Evolutionary conservation across 2,113 vertebrate species (phyloP).

Genomic region (Castor canadensis): DNA sequence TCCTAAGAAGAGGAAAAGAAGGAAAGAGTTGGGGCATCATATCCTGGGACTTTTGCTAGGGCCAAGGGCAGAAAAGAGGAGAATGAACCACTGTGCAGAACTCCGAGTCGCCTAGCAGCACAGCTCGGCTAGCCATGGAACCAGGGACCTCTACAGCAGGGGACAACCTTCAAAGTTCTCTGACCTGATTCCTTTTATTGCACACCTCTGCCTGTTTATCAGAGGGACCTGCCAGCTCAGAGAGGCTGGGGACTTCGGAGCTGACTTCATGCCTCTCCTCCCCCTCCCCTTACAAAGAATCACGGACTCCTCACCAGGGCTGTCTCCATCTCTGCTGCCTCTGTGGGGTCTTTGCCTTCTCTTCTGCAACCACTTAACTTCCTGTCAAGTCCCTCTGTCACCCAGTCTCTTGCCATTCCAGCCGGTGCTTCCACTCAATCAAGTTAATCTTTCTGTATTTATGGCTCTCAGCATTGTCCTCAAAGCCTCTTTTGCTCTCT

Average conservation of each 20-base stretch:
- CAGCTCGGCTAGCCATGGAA: background rate
- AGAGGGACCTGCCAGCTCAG: background rate
- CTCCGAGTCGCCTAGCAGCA: background rate
- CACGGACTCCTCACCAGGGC: background rate
- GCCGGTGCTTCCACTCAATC: background rate
- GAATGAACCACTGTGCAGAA: background rate
- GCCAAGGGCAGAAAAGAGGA: background rate
- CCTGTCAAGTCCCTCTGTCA: background rate
- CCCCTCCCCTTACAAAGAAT: too few relatives aligned
- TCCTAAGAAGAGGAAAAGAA: conserved; percentile 3
- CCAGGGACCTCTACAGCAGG: background rate
- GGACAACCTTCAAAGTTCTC: background rate
- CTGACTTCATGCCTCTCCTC: background rate
- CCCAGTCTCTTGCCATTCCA: background rate
- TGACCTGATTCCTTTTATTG: background rate
- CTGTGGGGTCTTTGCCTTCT: too few relatives aligned
- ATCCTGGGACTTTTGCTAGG: background rate
- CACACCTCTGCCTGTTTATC: background rate
- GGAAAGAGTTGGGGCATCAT: background rate
- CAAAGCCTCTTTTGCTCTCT: background rate
- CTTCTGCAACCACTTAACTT: background rate
- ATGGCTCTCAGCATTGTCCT: fast-evolving
- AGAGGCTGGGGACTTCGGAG: background rate
- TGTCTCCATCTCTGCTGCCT: too few relatives aligned
- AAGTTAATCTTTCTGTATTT: background rate